These are phyloP conservation scores for Epistrophe eligans DNA, from an alignment of 2,888 invertebrate species.

Conservation along the genomic window DNA sequence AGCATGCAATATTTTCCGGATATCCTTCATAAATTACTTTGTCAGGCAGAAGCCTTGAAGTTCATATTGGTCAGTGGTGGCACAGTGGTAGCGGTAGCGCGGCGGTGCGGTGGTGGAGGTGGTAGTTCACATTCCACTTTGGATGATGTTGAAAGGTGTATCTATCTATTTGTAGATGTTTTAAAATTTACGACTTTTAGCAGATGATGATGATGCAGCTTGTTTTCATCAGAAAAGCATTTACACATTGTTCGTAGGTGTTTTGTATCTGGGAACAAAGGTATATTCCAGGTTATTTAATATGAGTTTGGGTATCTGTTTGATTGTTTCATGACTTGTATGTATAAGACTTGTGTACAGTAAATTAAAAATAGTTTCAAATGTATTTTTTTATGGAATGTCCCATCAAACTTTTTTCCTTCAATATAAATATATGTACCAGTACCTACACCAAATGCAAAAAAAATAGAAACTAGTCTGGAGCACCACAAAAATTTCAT, in stretches of 20 bases:
- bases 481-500: too few species aligned
- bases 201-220: constrained; percentile 4
- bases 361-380: constrained; percentile 10
- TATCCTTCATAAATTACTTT: constrained; percentile 70
- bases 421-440: not conserved
- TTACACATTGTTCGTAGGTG: not conserved
- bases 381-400: not conserved
- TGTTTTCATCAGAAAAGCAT: not conserved
- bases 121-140: constrained; percentile 27
- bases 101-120: not conserved
- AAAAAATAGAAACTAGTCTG: too few species aligned
- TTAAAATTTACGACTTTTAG: constrained; percentile 54
- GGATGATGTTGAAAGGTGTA: constrained; percentile 21
- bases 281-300: not conserved
- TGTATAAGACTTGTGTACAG: not conserved
- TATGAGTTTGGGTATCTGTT: constrained; percentile 17
- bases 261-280: not conserved
- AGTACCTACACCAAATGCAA: too few species aligned
- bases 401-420: not conserved
- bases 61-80: constrained; percentile 24
- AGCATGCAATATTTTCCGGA: constrained; percentile 56
- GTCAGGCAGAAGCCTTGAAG: constrained; percentile 40
- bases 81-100: not conserved
- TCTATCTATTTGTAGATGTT: constrained; percentile 6
- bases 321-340: constrained; percentile 6